These are phyloP conservation scores for Nebria salina DNA, from an alignment of 2,888 invertebrate genomes.

Conservation along the genomic window DNA sequence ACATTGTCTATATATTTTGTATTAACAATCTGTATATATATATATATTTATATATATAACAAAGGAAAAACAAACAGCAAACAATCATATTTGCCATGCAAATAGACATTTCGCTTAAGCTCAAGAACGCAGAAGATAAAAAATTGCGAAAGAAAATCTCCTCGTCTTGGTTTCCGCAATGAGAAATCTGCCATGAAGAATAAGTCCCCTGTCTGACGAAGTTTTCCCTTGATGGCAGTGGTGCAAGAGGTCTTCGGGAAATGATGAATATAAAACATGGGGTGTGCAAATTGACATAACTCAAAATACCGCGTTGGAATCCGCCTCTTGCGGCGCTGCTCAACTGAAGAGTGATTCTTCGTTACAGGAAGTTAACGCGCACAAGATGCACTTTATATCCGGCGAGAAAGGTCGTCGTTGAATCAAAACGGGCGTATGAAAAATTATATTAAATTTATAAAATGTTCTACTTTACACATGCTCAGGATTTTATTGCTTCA, in stretches of 20 bases:
- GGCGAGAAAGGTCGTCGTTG: background rate
- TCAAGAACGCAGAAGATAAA: conserved; percentile 18
- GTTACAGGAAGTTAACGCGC: conserved; percentile 42
- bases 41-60: background rate
- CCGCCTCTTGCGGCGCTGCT: conserved; percentile 3
- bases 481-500: too few species aligned
- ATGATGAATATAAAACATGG: conserved; percentile 54
- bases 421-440: background rate
- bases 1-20: too few species aligned
- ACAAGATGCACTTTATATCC: conserved; percentile 45
- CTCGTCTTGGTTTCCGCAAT: conserved; percentile 8
- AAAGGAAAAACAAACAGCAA: conserved; percentile 13
- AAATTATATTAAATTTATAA: background rate
- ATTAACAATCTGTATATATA: background rate
- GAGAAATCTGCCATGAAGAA: conserved; percentile 29
- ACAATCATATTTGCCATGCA: conserved; percentile 30
- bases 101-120: conserved; percentile 34
- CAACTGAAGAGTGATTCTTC: conserved; percentile 9
- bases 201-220: conserved; percentile 28
- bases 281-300: conserved; percentile 56
- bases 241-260: conserved; percentile 18
- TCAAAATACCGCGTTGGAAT: conserved; percentile 46
- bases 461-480: too few species aligned
- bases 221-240: background rate
- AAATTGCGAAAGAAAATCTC: conserved; percentile 15